Percentiles rank a stretch among this genome's conserved stretches.
Conservation (phyloP, 2,113 vertebrate genomes). For the Halichoerus grypus region DNA sequence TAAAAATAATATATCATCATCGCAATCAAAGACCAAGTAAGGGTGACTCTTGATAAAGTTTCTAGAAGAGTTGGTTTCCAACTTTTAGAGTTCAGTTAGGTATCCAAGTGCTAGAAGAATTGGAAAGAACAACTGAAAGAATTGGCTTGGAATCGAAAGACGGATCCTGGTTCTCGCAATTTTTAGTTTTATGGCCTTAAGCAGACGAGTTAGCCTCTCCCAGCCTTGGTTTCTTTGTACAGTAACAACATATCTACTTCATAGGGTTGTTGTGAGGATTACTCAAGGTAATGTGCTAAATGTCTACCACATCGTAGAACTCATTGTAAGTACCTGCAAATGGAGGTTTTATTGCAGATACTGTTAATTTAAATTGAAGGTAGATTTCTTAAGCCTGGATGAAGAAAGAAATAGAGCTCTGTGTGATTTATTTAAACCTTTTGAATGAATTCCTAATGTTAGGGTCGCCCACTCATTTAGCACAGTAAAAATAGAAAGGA, state of each 20-base stretch:
- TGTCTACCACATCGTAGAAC: not conserved
- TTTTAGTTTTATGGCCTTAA: not conserved
- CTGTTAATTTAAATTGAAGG: not conserved
- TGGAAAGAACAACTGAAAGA: no score
- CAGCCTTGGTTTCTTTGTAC: not conserved
- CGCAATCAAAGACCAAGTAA: not conserved
- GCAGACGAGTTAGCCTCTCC: not conserved
- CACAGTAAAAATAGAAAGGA: not conserved
- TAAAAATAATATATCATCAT: not conserved
- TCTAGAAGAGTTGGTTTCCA: not conserved
- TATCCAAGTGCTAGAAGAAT: not conserved
- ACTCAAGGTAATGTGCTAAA: not conserved
- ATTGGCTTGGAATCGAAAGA: not conserved
- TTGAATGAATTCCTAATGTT: not conserved
- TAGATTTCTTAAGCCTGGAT: constrained; percentile 7
- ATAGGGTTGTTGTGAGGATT: not conserved
- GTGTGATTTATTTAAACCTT: constrained; percentile 29
- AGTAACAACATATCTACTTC: not conserved
- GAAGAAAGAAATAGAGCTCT: not conserved
- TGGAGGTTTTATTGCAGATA: not conserved
- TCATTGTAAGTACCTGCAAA: not conserved
- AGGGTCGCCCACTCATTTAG: not conserved
- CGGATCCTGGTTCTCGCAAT: not conserved
- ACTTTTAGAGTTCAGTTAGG: not conserved
- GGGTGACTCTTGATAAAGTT: not conserved